Percentiles rank a stretch among this genome's conserved stretches.
These are phyloP conservation scores for Fistularia tabacaria DNA, from an alignment of 2,797 vertebrate genomes.

Conservation along the genomic window DNA sequence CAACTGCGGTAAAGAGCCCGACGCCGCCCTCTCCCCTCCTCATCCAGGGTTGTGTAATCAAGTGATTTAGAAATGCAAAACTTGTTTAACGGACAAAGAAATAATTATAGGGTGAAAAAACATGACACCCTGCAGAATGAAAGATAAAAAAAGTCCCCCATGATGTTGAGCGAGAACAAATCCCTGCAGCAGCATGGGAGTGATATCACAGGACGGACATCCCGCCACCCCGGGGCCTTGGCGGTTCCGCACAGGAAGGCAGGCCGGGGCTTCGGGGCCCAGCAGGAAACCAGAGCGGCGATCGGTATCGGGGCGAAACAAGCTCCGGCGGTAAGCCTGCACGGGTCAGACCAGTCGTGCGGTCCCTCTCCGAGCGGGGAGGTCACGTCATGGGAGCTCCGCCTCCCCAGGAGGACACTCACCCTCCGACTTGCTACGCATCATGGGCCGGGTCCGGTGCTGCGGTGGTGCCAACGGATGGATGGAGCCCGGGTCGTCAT, in stretches of 20 bases:
- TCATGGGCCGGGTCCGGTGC: constrained; percentile 80
- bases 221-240: constrained; percentile 22
- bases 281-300: constrained; percentile 47
- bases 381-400: too few species aligned
- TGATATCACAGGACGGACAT: constrained; percentile 42
- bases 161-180: constrained; percentile 24
- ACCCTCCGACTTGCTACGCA: constrained; percentile 90
- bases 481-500: constrained; percentile 59
- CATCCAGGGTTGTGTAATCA: too few species aligned
- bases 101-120: constrained; percentile 17
- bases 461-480: constrained; percentile 73
- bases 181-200: constrained; percentile 38
- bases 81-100: constrained; percentile 19
- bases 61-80: background rate
- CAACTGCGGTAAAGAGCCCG: background rate
- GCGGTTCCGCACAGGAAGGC: constrained; percentile 60
- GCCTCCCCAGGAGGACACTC: constrained; percentile 30
- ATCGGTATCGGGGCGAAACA: constrained; percentile 41
- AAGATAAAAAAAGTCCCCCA: constrained; percentile 32
- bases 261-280: constrained; percentile 21
- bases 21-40: too few species aligned
- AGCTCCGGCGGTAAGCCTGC: constrained; percentile 46
- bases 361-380: too few species aligned
- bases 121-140: background rate
- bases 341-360: background rate